Base-by-base conservation (phyloP, 1,140 invertebrate genomes). In the Brachionus plicatilis region DNA sequence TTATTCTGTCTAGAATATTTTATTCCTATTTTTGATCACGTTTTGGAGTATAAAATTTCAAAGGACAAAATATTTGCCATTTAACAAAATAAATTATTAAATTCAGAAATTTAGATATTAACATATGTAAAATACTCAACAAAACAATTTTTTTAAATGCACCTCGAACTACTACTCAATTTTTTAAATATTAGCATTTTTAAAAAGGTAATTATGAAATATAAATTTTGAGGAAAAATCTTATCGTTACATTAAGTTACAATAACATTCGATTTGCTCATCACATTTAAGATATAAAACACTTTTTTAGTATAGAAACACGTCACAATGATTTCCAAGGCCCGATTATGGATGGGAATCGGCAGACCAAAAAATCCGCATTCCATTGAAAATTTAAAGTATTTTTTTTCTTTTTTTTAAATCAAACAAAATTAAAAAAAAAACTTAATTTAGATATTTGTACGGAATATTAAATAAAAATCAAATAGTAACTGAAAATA, bases 341-440 rank as follows among this genome's bases (percentile, higher is more conserved):
- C 79, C 17, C 20, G 79, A 43, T 11, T 65, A 6, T 82, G 50
- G 53, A 82, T 82, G 53, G 79, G 79, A 12, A 45, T 82, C 60
- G 79, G 79, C 43, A 94, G 95, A 86, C 95, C 95, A 2, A 97
- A 96, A 90, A 97, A 97, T 91, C 95, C 93, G 76, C 95, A 98
- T 92, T 98, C 96, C 0, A 90, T 97, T 86, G 96, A 98, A 87
- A 94, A 97, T 89, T 91, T 98, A 5, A 97, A 98, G 93, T 98
- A 90, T 91, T 91, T 50, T 76, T 33, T 75, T 56, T 27, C 24
- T 27, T 85, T 27, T 66, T 11, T 84, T 47, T 27, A 45, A 37
- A 3, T 33, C 29, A 11, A 37, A 37, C 7, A 37, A 9, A 68
- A 70, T 11, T 11, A 82, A 27, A 20, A 17, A 27, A 41, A 7